phyloP scores from a whole-genome alignment of 2,797 vertebrate species.

The Zenarchopterus dispar region DNA sequence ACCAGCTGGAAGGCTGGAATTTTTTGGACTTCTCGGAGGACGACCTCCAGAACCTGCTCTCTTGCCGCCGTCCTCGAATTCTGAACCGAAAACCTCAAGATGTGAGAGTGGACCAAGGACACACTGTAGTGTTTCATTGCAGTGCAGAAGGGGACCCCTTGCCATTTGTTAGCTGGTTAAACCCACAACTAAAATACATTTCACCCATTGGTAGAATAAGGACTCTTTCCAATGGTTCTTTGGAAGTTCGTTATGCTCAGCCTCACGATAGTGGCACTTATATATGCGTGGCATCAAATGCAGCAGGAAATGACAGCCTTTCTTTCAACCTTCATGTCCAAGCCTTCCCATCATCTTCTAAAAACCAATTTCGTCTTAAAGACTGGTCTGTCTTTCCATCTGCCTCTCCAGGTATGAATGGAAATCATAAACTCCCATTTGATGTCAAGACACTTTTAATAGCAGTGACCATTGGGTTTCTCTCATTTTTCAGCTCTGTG shows the following conservation, averaged over 20 bases:
- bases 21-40: slow-evolving; percentile 80
- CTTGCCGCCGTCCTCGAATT: slow-evolving; percentile 82
- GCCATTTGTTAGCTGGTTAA: slow-evolving; percentile 85
- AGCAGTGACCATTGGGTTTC: slow-evolving; percentile 86
- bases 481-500: slow-evolving; percentile 90
- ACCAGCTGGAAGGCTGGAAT: slow-evolving; percentile 71
- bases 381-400: slow-evolving; percentile 74
- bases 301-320: slow-evolving; percentile 86
- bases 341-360: slow-evolving; percentile 61
- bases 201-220: slow-evolving; percentile 78
- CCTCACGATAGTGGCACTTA: slow-evolving; percentile 85
- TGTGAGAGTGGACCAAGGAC: slow-evolving; percentile 82
- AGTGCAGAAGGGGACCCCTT: slow-evolving; percentile 85
- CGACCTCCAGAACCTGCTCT: slow-evolving; percentile 80
- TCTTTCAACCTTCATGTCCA: slow-evolving; percentile 79
- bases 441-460: slow-evolving; percentile 85
- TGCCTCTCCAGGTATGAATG: slow-evolving; percentile 45
- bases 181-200: slow-evolving; percentile 77
- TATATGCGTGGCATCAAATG: slow-evolving; percentile 86
- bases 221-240: slow-evolving; percentile 81
- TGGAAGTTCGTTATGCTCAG: slow-evolving; percentile 87
- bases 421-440: slow-evolving; percentile 68
- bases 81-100: slow-evolving; percentile 71
- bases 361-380: slow-evolving; percentile 61
- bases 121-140: slow-evolving; percentile 82